phyloP scores from a whole-genome alignment of 1,140 invertebrate genomes.

The Euura lappo region DNA sequence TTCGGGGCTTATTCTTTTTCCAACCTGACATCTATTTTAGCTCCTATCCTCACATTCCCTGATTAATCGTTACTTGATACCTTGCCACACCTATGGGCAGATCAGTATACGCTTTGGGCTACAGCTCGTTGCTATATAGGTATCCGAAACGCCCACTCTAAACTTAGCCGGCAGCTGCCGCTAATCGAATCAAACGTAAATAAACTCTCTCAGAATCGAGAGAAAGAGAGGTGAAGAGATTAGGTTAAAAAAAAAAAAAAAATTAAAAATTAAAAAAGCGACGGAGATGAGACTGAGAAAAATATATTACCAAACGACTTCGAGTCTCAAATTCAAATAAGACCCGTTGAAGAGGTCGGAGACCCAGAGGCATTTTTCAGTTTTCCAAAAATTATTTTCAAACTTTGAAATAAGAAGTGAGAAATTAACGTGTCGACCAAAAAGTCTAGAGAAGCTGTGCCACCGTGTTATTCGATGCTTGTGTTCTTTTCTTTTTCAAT shows the following conservation, averaged over 20 bases:
- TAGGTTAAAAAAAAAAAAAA: background rate
- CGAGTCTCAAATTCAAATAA: too few relatives aligned
- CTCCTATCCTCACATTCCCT: background rate
- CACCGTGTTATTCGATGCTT: background rate
- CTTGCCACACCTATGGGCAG: conserved; percentile 17
- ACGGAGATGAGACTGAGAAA: background rate
- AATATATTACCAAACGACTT: background rate
- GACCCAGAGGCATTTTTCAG: too few relatives aligned
- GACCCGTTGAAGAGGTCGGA: too few relatives aligned
- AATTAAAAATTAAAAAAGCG: background rate
- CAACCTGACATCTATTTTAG: background rate
- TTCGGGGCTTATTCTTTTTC: background rate
- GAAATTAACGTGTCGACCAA: too few relatives aligned
- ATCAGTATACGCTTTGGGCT: background rate
- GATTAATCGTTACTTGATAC: conserved; percentile 40
- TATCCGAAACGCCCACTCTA: conserved; percentile 19
- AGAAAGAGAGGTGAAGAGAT: conserved; percentile 1
- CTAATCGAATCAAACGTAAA: conserved; percentile 50
- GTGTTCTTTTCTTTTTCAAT: conserved; percentile 8
- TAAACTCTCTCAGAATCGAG: conserved; percentile 37
- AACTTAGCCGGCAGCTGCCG: conserved; percentile 44
- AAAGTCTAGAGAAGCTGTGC: background rate
- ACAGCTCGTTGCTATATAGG: background rate
- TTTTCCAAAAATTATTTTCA: too few relatives aligned
- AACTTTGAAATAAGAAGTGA: too few relatives aligned